Conservation (phyloP, 2,888 invertebrate species). For the Erebia ligea region DNA sequence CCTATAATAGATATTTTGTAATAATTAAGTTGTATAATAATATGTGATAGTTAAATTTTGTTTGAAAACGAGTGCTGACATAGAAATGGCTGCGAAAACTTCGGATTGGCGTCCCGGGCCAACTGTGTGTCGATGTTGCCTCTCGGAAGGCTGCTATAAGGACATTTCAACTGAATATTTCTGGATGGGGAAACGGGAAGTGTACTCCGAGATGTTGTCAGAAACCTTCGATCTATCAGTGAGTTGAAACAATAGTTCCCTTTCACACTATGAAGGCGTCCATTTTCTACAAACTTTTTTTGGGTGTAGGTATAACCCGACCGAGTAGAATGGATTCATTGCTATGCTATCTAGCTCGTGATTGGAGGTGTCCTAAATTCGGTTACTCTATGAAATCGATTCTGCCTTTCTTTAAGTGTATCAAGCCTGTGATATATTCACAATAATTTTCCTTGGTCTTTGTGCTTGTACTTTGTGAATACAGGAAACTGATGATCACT, state of each 20-base stretch:
- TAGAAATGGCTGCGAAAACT: conserved; percentile 66
- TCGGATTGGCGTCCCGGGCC: conserved; percentile 75
- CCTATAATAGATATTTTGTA: conserved; percentile 36
- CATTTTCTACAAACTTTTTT: conserved; percentile 55
- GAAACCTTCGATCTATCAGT: conserved; percentile 68
- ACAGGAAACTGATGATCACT: neutral
- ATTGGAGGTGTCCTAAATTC: conserved; percentile 38
- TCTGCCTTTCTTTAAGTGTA: conserved; percentile 20
- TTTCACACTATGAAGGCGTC: conserved; percentile 52
- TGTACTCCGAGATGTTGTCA: conserved; percentile 73
- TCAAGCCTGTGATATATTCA: conserved; percentile 8
- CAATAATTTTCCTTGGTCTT: neutral
- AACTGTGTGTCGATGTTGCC: conserved; percentile 75
- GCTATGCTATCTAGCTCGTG: conserved; percentile 33
- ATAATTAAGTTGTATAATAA: conserved; percentile 41
- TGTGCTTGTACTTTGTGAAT: neutral
- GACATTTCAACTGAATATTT: conserved; percentile 80
- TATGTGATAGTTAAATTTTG: conserved; percentile 51
- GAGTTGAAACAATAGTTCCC: conserved; percentile 47
- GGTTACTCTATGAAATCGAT: conserved; percentile 52
- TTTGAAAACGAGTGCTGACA: conserved; percentile 51
- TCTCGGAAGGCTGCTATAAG: conserved; percentile 75
- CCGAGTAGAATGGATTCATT: conserved; percentile 44
- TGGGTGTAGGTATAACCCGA: conserved; percentile 50
- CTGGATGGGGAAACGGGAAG: conserved; percentile 79